Percentiles rank a stretch among this genome's conserved stretches.
Conservation (phyloP, 37 sponge, comb jelly and placozoan genomes). For the Chondrosia reniformis region DNA sequence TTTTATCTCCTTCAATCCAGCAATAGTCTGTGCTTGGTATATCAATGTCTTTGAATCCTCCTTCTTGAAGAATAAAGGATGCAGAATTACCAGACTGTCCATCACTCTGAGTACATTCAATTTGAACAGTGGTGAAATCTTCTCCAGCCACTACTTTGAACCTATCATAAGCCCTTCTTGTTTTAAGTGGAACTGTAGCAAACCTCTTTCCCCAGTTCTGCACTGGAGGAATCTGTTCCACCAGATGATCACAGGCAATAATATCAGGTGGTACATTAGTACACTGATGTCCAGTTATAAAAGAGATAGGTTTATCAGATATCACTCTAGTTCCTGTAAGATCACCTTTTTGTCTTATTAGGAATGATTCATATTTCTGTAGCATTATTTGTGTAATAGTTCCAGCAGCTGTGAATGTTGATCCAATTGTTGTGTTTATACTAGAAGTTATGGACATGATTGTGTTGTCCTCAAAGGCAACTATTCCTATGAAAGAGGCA, state of each 20-base stretch:
- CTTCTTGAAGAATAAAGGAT: background rate
- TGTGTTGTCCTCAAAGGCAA: too few relatives aligned
- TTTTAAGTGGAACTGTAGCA: constrained; percentile 24
- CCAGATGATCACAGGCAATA: constrained; percentile 39
- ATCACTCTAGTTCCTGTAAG: constrained; percentile 27
- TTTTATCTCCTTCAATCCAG: constrained; percentile 32
- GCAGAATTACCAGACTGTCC: background rate
- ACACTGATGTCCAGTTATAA: constrained; percentile 34
- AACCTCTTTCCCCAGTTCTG: constrained; percentile 48
- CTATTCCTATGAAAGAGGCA: too few relatives aligned
- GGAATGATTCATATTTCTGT: background rate
- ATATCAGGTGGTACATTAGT: constrained; percentile 13
- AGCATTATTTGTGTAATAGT: background rate
- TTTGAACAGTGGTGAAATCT: constrained; percentile 21
- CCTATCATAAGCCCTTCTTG: constrained; percentile 17
- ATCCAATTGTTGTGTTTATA: too few relatives aligned
- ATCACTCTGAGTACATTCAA: constrained; percentile 11
- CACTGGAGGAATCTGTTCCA: constrained; percentile 54
- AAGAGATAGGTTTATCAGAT: constrained; percentile 32
- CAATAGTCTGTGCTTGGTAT: constrained; percentile 9
- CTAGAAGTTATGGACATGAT: too few relatives aligned
- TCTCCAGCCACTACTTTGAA: constrained; percentile 31
- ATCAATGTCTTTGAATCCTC: constrained; percentile 15
- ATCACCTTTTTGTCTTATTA: background rate
- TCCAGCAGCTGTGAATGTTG: too few relatives aligned